Evolutionary conservation across 2,113 vertebrate genomes (phyloP).

Genomic region (Rynchops niger): DNA sequence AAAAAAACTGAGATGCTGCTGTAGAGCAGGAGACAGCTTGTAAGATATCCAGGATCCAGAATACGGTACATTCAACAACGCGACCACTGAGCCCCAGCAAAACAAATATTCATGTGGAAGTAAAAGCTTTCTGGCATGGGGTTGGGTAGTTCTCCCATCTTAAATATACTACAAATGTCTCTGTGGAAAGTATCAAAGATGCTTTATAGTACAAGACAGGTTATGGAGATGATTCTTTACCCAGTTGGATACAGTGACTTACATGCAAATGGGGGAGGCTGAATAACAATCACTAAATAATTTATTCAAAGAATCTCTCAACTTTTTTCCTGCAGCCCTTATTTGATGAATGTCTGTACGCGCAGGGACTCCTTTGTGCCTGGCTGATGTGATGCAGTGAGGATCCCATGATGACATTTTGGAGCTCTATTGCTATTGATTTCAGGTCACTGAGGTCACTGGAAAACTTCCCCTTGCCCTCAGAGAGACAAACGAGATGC

Average conservation of each 20-base stretch:
- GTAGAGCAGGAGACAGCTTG: not conserved
- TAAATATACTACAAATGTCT: not conserved
- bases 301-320: not conserved
- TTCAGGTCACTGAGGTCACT: not conserved
- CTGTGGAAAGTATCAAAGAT: slow-evolving; percentile 27
- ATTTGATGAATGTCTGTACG: not conserved
- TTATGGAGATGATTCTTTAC: slow-evolving; percentile 15
- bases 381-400: not conserved
- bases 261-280: not conserved
- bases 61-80: not conserved
- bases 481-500: not conserved
- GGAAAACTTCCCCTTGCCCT: not conserved
- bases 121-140: not conserved
- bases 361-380: not conserved
- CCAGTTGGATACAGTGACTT: not conserved
- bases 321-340: not conserved
- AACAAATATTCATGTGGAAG: not conserved
- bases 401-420: not conserved
- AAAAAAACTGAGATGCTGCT: not conserved
- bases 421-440: not conserved
- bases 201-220: not conserved
- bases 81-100: not conserved
- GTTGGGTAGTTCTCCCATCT: not conserved
- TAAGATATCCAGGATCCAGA: not conserved
- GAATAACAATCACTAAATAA: slow-evolving; percentile 26